Percentiles rank a stretch among this genome's conserved stretches.
These are phyloP conservation scores for Cynopterus brachyotis DNA, from an alignment of 2,113 vertebrate genomes.

Conservation along the genomic window DNA sequence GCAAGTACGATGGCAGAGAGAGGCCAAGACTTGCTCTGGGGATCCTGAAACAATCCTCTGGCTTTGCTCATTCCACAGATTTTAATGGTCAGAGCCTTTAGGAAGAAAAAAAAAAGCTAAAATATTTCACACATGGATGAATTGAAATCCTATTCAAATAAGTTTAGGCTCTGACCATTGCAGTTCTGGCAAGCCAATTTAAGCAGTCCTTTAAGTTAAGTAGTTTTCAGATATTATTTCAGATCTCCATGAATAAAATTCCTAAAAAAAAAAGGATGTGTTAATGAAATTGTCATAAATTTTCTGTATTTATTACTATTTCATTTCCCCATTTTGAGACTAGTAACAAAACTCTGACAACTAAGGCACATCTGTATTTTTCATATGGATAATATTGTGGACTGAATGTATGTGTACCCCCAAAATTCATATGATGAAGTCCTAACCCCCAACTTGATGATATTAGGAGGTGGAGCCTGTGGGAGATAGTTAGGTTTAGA, in stretches of 20 bases:
- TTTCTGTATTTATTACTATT: background rate
- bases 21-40: background rate
- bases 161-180: background rate
- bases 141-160: background rate
- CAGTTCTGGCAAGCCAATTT: background rate
- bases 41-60: background rate
- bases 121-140: background rate
- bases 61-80: background rate
- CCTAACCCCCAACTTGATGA: background rate
- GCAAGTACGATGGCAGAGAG: background rate
- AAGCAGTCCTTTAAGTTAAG: background rate
- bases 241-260: background rate
- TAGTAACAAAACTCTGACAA: background rate
- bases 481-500: background rate
- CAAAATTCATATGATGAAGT: background rate
- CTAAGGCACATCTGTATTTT: background rate
- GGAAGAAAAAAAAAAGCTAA: background rate
- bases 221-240: background rate
- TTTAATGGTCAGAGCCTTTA: background rate
- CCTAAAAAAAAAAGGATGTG: background rate
- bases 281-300: background rate
- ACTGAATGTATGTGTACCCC: background rate
- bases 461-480: background rate
- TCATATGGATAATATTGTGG: background rate
- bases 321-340: background rate